Base-by-base conservation (phyloP, 2,888 invertebrate species). In the Cybosia mesomella region DNA sequence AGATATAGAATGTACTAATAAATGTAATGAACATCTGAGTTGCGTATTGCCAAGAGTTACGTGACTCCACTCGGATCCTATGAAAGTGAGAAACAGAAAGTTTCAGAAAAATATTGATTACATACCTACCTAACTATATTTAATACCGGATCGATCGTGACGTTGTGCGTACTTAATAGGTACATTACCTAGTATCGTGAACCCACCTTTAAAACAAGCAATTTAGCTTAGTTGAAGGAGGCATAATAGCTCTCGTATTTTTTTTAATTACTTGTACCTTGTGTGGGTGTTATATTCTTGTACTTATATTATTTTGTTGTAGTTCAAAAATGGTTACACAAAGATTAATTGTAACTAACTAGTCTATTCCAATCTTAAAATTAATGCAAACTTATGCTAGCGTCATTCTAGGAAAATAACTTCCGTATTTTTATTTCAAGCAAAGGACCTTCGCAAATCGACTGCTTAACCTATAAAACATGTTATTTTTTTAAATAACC, bases 361-460 rank as follows among this genome's bases (percentile, higher is more conserved):
- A 49, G 18, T 49, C 49, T 49, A 9, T n/a, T n/a, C n/a, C n/a
- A 49, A 49, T 49, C 49, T 49, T 49, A n/a, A n/a, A n/a, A 49
- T 49, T 49, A n/a, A 49, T 49, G 49, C 49, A 49, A 49, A n/a
- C 49, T 49, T 49, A 49, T 49, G 18, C 49, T 18, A 18, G 43
- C 18, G 43, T 15, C 43, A 18, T 43, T 2, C 43, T 49, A n/a
- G n/a, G n/a, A 49, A 49, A 49, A 49, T 36, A 0, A 57, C 43
- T 64, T 64, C 64, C 68, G 64, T 58, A 43, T 64, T 57, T 34
- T 62, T 58, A 61, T 63, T 61, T 28, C 13, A 54, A 49, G 34
- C 18, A 55, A 55, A 32, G 21, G 34, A 63, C 69, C 66, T 70
- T 66, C 69, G 55, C 22, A 63, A 8, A 65, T 34, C 32, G 57